Conservation (phyloP, 2,888 invertebrate species). For the Acleris sparsana region DNA sequence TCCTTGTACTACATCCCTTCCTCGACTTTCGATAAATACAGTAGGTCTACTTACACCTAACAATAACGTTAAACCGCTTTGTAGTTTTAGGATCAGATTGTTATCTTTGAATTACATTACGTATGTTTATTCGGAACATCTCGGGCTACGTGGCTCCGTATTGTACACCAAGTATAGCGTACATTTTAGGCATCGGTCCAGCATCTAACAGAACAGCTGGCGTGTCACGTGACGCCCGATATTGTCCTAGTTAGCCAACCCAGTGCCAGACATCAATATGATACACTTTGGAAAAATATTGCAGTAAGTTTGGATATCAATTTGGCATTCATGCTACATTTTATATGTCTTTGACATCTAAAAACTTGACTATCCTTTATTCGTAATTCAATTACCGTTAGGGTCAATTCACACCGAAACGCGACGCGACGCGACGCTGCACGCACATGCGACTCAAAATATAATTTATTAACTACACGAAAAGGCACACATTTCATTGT, state of each 20-base stretch:
- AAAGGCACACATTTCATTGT: too few species aligned
- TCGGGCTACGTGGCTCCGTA: neutral
- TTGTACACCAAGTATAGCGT: neutral
- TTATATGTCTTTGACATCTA: too few species aligned
- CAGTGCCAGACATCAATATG: neutral
- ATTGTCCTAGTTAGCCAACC: constrained; percentile 53
- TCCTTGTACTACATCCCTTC: neutral
- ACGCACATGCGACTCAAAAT: too few species aligned
- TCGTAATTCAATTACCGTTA: too few species aligned
- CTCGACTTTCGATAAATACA: neutral
- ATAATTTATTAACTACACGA: too few species aligned
- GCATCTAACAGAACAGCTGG: constrained; percentile 58
- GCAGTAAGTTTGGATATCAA: neutral
- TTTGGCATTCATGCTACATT: too few species aligned
- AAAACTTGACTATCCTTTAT: too few species aligned
- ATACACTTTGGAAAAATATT: neutral
- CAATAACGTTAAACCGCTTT: constrained; percentile 9
- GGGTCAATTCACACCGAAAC: too few species aligned
- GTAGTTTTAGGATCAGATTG: constrained; percentile 23
- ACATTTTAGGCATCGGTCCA: constrained; percentile 54
- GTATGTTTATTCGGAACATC: constrained; percentile 13
- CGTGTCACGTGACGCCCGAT: constrained; percentile 58
- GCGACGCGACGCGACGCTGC: too few species aligned
- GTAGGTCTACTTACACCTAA: neutral
- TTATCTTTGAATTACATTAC: constrained; percentile 19